phyloP scores from a whole-genome alignment of 2,113 vertebrate species.

The Nibea albiflora region DNA sequence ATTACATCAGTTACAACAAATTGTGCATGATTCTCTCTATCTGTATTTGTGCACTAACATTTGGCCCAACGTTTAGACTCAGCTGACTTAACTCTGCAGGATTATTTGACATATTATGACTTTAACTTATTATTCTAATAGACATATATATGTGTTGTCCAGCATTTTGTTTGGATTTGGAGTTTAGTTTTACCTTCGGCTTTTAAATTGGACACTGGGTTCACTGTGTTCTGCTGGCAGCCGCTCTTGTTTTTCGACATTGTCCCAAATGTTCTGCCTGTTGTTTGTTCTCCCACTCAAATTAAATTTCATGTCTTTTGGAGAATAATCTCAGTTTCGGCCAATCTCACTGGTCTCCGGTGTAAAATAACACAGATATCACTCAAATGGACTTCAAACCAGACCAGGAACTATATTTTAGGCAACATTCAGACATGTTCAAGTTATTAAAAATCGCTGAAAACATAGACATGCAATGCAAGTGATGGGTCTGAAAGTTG shows the following conservation, averaged over 20 bases:
- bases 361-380: constrained; percentile 13
- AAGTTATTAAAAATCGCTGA: neutral
- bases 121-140: constrained; percentile 3
- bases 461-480: neutral
- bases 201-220: constrained; percentile 43
- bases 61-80: neutral
- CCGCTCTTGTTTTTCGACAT: constrained; percentile 49
- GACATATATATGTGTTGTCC: constrained; percentile 1
- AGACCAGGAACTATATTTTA: neutral
- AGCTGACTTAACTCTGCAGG: constrained; percentile 13
- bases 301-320: constrained; percentile 63
- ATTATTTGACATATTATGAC: constrained; percentile 33
- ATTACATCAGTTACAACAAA: constrained; percentile 36
- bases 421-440: constrained; percentile 4
- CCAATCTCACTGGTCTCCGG: constrained; percentile 39
- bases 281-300: constrained; percentile 63
- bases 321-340: constrained; percentile 40
- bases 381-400: constrained; percentile 16
- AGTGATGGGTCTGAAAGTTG: neutral
- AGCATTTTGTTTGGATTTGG: constrained; percentile 32
- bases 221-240: constrained; percentile 56
- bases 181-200: constrained; percentile 26
- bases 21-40: constrained; percentile 6
- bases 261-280: constrained; percentile 52
- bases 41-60: constrained; percentile 10